phyloP scores from a whole-genome alignment of 1,140 invertebrate genomes.

The Lethocerus indicus region DNA sequence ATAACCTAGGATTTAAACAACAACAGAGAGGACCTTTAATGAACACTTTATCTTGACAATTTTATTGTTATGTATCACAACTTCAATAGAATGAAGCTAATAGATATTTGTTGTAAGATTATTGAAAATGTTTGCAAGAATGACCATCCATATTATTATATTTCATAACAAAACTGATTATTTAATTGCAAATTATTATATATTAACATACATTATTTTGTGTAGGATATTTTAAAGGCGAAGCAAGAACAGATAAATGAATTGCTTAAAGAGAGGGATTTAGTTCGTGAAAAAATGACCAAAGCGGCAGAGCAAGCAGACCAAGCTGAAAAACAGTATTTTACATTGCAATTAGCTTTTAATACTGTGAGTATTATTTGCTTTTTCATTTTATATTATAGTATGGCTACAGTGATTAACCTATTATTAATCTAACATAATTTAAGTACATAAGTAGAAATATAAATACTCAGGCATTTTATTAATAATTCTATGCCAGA shows the following conservation, averaged over 20 bases:
- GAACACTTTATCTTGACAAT: too few species aligned
- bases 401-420: not conserved
- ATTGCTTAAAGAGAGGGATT: conserved; percentile 71
- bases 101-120: too few species aligned
- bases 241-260: conserved; percentile 86
- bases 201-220: not conserved
- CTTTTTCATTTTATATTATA: conserved; percentile 2
- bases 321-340: conserved; percentile 36
- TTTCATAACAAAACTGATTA: too few species aligned
- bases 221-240: conserved; percentile 42
- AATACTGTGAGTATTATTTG: conserved; percentile 13
- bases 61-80: too few species aligned
- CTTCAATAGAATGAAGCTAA: too few species aligned
- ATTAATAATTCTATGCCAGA: not conserved
- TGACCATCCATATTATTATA: too few species aligned
- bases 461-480: not conserved
- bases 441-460: too few species aligned
- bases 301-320: conserved; percentile 52
- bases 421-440: not conserved
- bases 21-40: too few species aligned
- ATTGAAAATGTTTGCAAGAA: too few species aligned
- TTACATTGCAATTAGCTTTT: conserved; percentile 31
- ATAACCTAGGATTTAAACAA: too few species aligned
- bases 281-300: conserved; percentile 68
- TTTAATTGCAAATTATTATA: too few species aligned